These are phyloP conservation scores for Onychostoma macrolepis DNA, from an alignment of 2,113 vertebrate species.

Conservation along the genomic window DNA sequence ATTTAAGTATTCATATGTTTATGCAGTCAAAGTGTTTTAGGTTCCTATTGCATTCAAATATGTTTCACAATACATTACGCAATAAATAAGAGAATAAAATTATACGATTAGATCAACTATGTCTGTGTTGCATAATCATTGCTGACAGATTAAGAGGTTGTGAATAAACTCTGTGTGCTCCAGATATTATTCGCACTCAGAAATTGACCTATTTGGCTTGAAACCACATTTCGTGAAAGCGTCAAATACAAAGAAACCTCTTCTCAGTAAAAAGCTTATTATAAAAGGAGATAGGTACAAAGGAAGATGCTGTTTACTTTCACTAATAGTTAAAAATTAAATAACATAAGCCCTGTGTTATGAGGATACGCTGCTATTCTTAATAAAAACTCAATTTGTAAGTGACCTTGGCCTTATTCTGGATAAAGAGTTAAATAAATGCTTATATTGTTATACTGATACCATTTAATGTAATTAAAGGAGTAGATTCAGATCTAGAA, in stretches of 20 bases:
- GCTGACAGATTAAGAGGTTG: neutral
- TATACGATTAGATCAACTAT: constrained; percentile 22
- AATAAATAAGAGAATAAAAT: constrained; percentile 11
- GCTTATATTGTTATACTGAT: neutral
- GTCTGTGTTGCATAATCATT: constrained; percentile 6
- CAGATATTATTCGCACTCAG: constrained; percentile 22
- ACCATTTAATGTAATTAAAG: neutral
- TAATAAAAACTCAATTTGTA: neutral
- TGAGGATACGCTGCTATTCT: neutral
- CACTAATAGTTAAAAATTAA: neutral
- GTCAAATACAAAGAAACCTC: neutral
- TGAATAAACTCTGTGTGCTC: constrained; percentile 25
- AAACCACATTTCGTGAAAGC: neutral
- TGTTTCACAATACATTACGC: neutral
- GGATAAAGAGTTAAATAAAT: neutral
- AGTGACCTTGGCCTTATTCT: neutral
- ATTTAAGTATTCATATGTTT: neutral
- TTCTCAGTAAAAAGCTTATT: constrained; percentile 24
- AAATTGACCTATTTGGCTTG: constrained; percentile 41
- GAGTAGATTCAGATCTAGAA: too few species aligned
- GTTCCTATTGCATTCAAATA: neutral
- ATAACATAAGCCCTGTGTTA: neutral
- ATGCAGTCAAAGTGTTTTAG: neutral
- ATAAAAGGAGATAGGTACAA: neutral
- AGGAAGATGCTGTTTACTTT: neutral